Evolutionary conservation across 1,140 invertebrate genomes (phyloP).

Genomic region (Tribolium castaneum): DNA sequence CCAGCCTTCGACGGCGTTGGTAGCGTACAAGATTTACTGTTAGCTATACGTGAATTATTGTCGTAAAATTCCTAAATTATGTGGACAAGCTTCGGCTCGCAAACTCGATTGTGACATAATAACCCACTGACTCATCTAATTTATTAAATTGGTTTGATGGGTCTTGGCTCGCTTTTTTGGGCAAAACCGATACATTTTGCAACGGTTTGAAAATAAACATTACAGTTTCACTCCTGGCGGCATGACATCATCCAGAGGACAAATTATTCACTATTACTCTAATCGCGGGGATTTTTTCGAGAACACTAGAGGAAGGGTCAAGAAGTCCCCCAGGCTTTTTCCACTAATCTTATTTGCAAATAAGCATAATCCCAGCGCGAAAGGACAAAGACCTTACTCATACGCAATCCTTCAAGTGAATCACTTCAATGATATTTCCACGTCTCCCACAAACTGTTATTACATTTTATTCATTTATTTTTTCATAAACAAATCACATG

Average conservation of each 20-base stretch:
- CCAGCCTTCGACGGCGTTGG: constrained; percentile 12
- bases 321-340: not conserved
- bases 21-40: constrained; percentile 41
- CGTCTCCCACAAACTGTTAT: not conserved
- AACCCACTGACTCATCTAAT: constrained; percentile 42
- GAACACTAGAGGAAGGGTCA: not conserved
- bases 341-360: not conserved
- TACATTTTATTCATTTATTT: not conserved
- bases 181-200: not conserved
- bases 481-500: not conserved
- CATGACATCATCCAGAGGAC: constrained; percentile 24
- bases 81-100: not conserved
- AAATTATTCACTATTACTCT: not conserved
- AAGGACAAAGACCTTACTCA: not conserved
- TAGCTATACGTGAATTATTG: constrained; percentile 9
- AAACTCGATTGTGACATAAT: constrained; percentile 22
- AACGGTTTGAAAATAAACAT: constrained; percentile 19
- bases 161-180: not conserved
- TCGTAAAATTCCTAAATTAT: constrained; percentile 26
- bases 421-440: not conserved
- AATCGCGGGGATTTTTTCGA: constrained; percentile 9
- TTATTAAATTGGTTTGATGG: not conserved
- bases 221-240: not conserved
- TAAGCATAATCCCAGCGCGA: not conserved
- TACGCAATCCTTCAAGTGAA: not conserved